Evolutionary conservation across 2,113 vertebrate species (phyloP).

Genomic region (Galeopterus variegatus): DNA sequence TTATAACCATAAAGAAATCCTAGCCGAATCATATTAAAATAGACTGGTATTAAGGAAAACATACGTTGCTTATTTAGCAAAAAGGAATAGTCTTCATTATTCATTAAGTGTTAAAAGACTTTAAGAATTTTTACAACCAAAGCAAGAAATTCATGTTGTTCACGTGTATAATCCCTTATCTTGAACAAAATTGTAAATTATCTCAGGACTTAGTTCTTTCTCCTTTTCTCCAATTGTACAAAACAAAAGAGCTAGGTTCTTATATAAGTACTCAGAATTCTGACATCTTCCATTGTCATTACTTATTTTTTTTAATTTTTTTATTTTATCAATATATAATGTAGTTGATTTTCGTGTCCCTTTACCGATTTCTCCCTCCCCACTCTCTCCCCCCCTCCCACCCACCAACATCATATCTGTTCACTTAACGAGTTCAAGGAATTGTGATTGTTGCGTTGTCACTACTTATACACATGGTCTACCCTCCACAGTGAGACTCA

Average conservation of each 20-base stretch:
- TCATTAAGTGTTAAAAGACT: background rate
- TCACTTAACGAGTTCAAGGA: too few species aligned
- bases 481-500: background rate
- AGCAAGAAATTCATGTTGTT: background rate
- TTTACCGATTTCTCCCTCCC: too few species aligned
- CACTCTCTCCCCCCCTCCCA: too few species aligned
- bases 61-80: background rate
- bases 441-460: too few species aligned
- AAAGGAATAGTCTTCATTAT: background rate
- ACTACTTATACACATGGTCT: background rate
- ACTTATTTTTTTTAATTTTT: too few species aligned
- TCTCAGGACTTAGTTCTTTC: background rate
- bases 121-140: background rate
- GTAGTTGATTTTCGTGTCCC: too few species aligned
- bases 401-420: too few species aligned
- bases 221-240: background rate
- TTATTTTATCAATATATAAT: too few species aligned
- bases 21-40: background rate
- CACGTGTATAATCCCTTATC: background rate
- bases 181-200: constrained; percentile 27
- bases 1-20: background rate
- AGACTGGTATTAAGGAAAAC: background rate
- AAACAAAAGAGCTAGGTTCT: background rate
- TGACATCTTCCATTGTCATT: background rate
- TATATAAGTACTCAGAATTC: background rate